Evolutionary conservation across 2,888 invertebrate genomes (phyloP), one percentile per base, ranked within the genome.

Genomic region (Colletes collaris): DNA sequence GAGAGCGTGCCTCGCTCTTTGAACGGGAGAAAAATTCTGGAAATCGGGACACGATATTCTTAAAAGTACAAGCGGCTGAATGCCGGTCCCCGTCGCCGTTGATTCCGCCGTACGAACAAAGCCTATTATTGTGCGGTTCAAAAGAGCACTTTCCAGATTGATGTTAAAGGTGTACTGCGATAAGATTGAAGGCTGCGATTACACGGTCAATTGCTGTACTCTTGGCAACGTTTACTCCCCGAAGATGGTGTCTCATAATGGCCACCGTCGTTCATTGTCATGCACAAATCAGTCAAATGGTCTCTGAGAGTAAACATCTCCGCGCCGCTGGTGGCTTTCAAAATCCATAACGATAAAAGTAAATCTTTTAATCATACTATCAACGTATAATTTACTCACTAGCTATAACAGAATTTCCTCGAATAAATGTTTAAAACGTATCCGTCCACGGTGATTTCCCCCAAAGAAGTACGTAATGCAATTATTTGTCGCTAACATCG

Each of bases 111-210:
- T 13, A 60, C 73, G 81, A 71, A 82, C 78, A 81, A 78, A 75
- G 81, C 65, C 82, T 79, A 84, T 88, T 79, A 82, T 85, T 84
- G 72, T 52, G 58, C 70, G 74, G 67, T 84, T 87, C 81, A 83
- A 86, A 88, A 83, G 86, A 85, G 81, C 89, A 89, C 89, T 89
- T 79, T 68, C 73, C 60, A 82, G 87, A 89, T 89, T 89, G 86
- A 84, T 85, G 84, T 88, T 88, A 85, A 86, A 87, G 85, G 80
- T 80, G 79, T 76, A 80, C 67, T 10, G 63, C 64, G 76, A 76
- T 52, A 40, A 76, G 62, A 76, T 79, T 40, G 70, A 53, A 56
- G 40, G 44, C 66, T 40, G 52, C 68, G 76, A 81, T 71, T 79
- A 63, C 69, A 52, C 71, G 72, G 68, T 69, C 71, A 69, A 72